A percentile compares a stretch with the other conserved stretches of the same genome.
phyloP scores from a whole-genome alignment of 2,797 vertebrate genomes.

The Gymnothorax reevesii region DNA sequence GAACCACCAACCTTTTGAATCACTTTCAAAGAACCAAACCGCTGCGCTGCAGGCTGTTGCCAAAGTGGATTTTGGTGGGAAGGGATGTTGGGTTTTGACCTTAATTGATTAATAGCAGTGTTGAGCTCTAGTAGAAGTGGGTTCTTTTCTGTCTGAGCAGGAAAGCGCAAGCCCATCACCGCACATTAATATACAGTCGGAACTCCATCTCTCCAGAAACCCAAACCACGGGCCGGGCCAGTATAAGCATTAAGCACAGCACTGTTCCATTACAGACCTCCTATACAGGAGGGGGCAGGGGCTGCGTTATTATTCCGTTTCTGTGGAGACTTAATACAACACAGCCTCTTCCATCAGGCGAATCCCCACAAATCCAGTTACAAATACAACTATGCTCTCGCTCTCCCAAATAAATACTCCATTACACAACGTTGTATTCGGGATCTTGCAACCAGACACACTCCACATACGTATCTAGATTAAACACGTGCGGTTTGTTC shows the following conservation, averaged over 20 bases:
- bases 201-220: neutral
- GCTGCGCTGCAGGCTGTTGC: too few relatives aligned
- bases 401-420: neutral
- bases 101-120: constrained; percentile 25
- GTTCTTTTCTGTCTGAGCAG: neutral
- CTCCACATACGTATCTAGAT: neutral
- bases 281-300: neutral
- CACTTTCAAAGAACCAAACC: too few relatives aligned
- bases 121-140: neutral
- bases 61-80: neutral
- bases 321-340: constrained; percentile 19
- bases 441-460: neutral
- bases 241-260: neutral
- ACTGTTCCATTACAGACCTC: constrained; percentile 8
- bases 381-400: neutral
- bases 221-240: neutral
- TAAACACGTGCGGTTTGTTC: neutral
- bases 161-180: neutral
- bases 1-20: too few relatives aligned
- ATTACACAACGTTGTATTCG: neutral
- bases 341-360: neutral
- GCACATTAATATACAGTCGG: neutral
- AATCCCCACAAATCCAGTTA: neutral
- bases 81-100: neutral
- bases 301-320: constrained; percentile 5